A percentile compares a stretch with the other conserved stretches of the same genome.
Conservation (phyloP, 2,888 invertebrate genomes). For the Psococerastis gibbosa region DNA sequence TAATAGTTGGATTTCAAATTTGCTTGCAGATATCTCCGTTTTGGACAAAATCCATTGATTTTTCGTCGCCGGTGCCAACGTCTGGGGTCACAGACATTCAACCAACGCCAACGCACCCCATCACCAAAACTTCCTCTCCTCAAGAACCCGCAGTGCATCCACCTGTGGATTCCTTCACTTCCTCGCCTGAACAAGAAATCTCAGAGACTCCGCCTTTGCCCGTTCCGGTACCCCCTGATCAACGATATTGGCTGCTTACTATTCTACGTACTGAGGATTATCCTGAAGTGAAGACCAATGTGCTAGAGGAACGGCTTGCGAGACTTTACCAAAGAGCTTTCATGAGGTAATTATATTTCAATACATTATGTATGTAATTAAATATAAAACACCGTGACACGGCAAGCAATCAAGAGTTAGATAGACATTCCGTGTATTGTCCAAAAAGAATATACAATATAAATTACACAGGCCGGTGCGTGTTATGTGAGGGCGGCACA, state of each 20-base stretch:
- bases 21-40: constrained; percentile 3
- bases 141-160: constrained; percentile 7
- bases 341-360: constrained; percentile 44
- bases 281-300: constrained; percentile 5
- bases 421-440: too few relatives aligned
- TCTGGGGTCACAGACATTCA: constrained; percentile 33
- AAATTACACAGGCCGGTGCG: too few relatives aligned
- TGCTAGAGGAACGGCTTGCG: constrained; percentile 54
- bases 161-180: neutral
- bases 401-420: too few relatives aligned
- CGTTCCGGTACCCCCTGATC: constrained; percentile 17
- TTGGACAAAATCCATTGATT: constrained; percentile 6
- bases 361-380: too few relatives aligned
- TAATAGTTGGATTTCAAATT: neutral
- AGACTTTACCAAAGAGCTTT: constrained; percentile 64
- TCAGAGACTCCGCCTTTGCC: constrained; percentile 9
- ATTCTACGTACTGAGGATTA: constrained; percentile 35
- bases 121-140: constrained; percentile 15
- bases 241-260: constrained; percentile 61
- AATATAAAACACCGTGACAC: too few relatives aligned
- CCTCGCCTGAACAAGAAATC: neutral
- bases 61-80: constrained; percentile 50
- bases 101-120: constrained; percentile 16
- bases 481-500: too few relatives aligned
- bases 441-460: too few relatives aligned